Evolutionary conservation across 2,888 invertebrate genomes (phyloP).

Genomic region (Pristionchus entomophagus): DNA sequence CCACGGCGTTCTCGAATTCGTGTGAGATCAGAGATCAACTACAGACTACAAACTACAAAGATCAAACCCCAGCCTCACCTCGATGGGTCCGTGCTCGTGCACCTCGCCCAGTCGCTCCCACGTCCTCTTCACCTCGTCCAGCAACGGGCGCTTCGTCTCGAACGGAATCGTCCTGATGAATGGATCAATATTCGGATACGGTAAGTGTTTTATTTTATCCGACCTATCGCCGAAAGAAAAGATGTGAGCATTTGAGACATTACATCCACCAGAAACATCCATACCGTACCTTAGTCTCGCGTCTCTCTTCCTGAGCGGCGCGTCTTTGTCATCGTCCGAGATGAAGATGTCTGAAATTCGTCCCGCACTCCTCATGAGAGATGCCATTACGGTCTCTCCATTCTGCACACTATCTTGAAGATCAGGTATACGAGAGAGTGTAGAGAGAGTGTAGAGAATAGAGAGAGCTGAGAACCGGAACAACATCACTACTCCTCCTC

Average conservation of each 20-base stretch:
- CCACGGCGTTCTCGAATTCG: too few species aligned
- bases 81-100: slow-evolving; percentile 55
- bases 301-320: slow-evolving; percentile 80
- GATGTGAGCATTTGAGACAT: too few species aligned
- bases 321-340: slow-evolving; percentile 79
- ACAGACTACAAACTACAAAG: slow-evolving; percentile 78
- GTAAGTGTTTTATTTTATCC: too few species aligned
- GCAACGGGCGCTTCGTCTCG: slow-evolving; percentile 87
- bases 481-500: too few species aligned
- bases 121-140: slow-evolving; percentile 86
- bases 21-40: too few species aligned
- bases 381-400: background rate
- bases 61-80: slow-evolving; percentile 79
- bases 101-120: slow-evolving; percentile 73
- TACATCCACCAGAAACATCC: background rate
- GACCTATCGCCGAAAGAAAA: too few species aligned
- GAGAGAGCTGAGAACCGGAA: too few species aligned
- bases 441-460: too few species aligned
- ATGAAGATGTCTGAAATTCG: slow-evolving; percentile 45
- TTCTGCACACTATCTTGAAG: background rate
- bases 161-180: slow-evolving; percentile 83
- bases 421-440: too few species aligned
- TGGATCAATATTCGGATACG: too few species aligned
- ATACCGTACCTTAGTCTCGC: slow-evolving; percentile 53
- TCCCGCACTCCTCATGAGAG: too few species aligned